Percentiles rank a stretch among this genome's conserved stretches.
Conservation (phyloP, 2,888 invertebrate species). For the Nomada fabriciana region DNA sequence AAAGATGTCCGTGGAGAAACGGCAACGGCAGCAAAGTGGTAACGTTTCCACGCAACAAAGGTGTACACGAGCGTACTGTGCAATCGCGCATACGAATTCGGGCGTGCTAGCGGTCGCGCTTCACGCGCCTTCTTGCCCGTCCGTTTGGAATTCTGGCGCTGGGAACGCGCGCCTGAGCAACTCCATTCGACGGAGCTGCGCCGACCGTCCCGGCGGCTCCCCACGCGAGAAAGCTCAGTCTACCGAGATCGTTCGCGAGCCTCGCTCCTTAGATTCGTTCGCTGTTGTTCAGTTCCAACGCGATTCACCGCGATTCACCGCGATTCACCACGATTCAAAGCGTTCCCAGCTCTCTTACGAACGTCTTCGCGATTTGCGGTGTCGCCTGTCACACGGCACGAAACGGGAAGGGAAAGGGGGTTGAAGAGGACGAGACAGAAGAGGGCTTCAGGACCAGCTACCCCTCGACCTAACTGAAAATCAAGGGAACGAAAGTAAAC, state of each 20-base stretch:
- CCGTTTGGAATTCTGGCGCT: constrained; percentile 14
- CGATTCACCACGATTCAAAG: no score
- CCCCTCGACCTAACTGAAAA: no score
- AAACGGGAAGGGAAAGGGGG: background rate
- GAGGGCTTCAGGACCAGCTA: background rate
- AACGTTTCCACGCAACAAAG: no score
- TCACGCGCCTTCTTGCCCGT: constrained; percentile 13
- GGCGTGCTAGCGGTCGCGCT: constrained; percentile 20
- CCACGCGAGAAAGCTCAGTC: constrained; percentile 67
- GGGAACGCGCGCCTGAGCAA: constrained; percentile 23
- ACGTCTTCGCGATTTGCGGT: background rate
- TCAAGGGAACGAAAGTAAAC: background rate
- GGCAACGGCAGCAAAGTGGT: no score
- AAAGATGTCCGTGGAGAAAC: no score
- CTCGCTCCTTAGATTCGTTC: constrained; percentile 24
- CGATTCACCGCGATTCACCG: no score
- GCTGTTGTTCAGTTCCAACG: background rate
- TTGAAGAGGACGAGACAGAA: background rate
- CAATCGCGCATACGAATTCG: constrained; percentile 32
- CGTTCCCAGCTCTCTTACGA: no score
- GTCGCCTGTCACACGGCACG: background rate
- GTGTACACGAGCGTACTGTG: constrained; percentile 13
- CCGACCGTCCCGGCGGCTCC: constrained; percentile 58
- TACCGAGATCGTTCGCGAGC: constrained; percentile 59
- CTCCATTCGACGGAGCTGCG: constrained; percentile 64